Evolutionary conservation across 1,140 invertebrate genomes (phyloP).

Genomic region (Drosophila ambigua): DNA sequence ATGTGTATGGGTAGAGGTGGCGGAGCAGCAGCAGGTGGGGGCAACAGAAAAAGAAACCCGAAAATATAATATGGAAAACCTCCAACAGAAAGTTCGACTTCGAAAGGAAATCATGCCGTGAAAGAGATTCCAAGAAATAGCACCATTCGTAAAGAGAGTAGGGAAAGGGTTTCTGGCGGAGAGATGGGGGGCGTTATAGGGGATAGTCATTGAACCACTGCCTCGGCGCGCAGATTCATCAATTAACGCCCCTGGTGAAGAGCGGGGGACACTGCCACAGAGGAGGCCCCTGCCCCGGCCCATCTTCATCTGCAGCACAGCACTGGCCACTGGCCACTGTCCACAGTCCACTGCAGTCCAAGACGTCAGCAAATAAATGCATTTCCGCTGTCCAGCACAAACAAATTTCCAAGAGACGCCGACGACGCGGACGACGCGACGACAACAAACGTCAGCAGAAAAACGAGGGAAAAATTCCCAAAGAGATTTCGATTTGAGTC

Average conservation of each 20-base stretch:
- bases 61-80: constrained; percentile 18
- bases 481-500: constrained; percentile 46
- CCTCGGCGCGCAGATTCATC: constrained; percentile 65
- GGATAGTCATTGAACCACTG: constrained; percentile 68
- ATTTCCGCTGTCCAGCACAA: constrained; percentile 77
- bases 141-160: constrained; percentile 25
- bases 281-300: background rate
- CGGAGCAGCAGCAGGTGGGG: too few relatives aligned
- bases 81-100: constrained; percentile 41
- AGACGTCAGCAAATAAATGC: constrained; percentile 81
- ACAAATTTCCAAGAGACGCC: constrained; percentile 80
- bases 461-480: constrained; percentile 64
- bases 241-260: constrained; percentile 65
- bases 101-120: constrained; percentile 68
- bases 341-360: constrained; percentile 51
- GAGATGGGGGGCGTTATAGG: background rate
- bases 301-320: constrained; percentile 44
- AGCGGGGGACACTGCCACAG: constrained; percentile 4
- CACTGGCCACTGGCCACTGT: constrained; percentile 39
- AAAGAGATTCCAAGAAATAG: constrained; percentile 80
- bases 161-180: constrained; percentile 16
- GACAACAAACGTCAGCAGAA: constrained; percentile 39
- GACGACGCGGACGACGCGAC: constrained; percentile 30
- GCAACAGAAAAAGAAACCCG: background rate
- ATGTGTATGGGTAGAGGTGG: too few relatives aligned